These are phyloP conservation scores for Corydoras maculifer DNA, from an alignment of 2,113 vertebrate genomes.

Conservation along the genomic window DNA sequence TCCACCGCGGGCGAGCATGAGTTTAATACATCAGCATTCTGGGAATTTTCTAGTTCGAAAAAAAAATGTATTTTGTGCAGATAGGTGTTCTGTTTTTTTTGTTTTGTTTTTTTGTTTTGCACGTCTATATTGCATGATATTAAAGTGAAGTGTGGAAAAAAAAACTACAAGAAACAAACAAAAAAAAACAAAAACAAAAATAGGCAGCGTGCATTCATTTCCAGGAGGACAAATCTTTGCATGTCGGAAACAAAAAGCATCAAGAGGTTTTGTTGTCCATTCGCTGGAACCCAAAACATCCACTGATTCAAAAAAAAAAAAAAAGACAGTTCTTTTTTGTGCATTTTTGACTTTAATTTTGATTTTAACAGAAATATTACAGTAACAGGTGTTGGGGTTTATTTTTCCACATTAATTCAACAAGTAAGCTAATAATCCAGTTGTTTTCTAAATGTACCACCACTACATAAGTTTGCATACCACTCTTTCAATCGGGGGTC, in stretches of 20 bases:
- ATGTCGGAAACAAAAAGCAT: constrained; percentile 62
- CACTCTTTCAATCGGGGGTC: constrained; percentile 56
- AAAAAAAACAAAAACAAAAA: constrained; percentile 39
- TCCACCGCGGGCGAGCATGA: constrained; percentile 62
- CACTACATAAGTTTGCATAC: constrained; percentile 63
- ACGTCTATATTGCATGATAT: constrained; percentile 78
- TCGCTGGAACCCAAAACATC: constrained; percentile 43
- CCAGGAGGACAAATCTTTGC: constrained; percentile 62
- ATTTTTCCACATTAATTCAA: too few species aligned
- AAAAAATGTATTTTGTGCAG: constrained; percentile 75
- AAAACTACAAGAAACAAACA: constrained; percentile 54
- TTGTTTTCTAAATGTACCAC: constrained; percentile 64
- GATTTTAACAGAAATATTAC: too few species aligned
- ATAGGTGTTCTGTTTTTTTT: constrained; percentile 71
- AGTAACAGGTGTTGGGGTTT: too few species aligned
- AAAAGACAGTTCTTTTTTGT: constrained; percentile 16
- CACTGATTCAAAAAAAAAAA: constrained; percentile 29
- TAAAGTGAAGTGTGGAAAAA: constrained; percentile 67
- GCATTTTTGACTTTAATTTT: too few species aligned
- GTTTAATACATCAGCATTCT: constrained; percentile 72
- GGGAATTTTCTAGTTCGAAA: constrained; percentile 71
- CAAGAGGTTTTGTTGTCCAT: constrained; percentile 45
- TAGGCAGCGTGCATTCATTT: constrained; percentile 63
- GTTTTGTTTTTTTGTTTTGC: constrained; percentile 52
- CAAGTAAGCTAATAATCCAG: background rate